A percentile compares a stretch with the other conserved stretches of the same genome.
Evolutionary conservation across 2,888 invertebrate species (phyloP).

Genomic region (Rhamphomyia laevipes): DNA sequence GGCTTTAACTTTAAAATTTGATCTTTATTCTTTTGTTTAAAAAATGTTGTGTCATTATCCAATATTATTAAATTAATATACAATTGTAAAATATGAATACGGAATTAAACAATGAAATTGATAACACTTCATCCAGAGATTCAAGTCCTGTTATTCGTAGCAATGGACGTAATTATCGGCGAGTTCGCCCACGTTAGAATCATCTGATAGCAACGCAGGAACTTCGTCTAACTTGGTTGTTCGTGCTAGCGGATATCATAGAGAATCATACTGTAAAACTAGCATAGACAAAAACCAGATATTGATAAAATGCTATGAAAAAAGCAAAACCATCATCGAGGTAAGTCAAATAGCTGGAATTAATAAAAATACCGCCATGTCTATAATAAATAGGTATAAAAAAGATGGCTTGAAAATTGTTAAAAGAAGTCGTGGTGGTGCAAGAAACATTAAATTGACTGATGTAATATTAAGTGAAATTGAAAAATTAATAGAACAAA

Average conservation of each 20-base stretch:
- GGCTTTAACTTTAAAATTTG: no score
- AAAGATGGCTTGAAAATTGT: conserved; percentile 1
- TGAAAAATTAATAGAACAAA: conserved; percentile 3
- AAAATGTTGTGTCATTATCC: neutral
- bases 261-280: neutral
- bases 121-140: neutral
- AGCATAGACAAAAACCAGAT: neutral
- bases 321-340: neutral
- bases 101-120: neutral
- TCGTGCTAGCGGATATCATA: neutral
- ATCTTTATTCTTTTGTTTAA: neutral
- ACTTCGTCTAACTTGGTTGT: neutral
- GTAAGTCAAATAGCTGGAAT: neutral
- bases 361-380: conserved; percentile 1
- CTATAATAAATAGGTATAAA: conserved; percentile 3
- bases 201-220: neutral
- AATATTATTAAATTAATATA: neutral
- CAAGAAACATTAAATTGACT: neutral
- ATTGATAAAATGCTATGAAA: neutral
- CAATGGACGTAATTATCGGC: neutral
- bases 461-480: conserved; percentile 3
- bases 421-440: conserved; percentile 2
- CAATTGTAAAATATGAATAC: neutral
- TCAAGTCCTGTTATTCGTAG: no score
- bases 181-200: neutral